These are phyloP conservation scores for Loriculus beryllinus DNA, from an alignment of 2,797 vertebrate genomes.

Conservation along the genomic window DNA sequence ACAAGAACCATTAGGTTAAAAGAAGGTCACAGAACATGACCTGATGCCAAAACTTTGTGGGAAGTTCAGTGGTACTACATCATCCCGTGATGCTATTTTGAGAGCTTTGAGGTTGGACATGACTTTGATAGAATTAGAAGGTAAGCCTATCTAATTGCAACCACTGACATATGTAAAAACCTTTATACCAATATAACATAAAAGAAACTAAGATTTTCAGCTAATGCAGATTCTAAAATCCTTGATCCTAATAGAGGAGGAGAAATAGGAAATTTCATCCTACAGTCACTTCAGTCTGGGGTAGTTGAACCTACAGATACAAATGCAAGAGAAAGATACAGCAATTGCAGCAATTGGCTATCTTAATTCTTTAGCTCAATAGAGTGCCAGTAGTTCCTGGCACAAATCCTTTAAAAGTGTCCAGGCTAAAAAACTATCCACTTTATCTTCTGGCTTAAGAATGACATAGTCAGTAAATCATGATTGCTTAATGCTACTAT, in stretches of 20 bases:
- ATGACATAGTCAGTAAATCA: neutral
- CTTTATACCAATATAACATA: neutral
- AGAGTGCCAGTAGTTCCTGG: neutral
- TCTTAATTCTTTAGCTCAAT: neutral
- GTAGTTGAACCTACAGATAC: neutral
- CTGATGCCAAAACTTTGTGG: neutral
- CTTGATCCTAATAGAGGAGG: neutral
- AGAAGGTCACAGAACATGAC: neutral
- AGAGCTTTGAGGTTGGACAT: neutral
- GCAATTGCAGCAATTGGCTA: neutral
- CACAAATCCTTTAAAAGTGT: neutral
- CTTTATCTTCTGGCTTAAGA: slow-evolving; percentile 1
- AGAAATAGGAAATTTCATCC: neutral
- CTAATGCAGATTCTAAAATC: neutral
- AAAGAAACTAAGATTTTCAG: neutral
- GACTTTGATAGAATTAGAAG: neutral
- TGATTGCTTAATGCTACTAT: neutral
- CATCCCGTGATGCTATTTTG: neutral
- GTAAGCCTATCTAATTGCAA: neutral
- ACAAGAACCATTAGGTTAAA: neutral
- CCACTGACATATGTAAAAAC: neutral
- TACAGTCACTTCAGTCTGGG: neutral
- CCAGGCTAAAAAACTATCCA: neutral
- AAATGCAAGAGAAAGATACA: neutral
- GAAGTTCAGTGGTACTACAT: neutral